phyloP scores from a whole-genome alignment of 2,113 vertebrate species.

The Limnothrissa miodon region DNA sequence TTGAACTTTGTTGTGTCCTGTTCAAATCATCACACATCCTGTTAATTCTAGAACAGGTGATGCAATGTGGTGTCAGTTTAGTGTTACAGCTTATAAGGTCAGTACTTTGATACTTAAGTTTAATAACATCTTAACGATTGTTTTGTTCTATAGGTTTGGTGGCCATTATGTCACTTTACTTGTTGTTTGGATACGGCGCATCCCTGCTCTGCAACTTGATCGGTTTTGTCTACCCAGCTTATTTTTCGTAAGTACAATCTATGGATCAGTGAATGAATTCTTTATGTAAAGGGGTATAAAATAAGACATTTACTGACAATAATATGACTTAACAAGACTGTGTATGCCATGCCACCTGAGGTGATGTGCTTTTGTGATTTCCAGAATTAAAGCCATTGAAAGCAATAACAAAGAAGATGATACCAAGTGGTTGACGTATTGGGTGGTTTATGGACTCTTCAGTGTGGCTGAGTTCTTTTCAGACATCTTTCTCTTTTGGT shows the following conservation, averaged over 20 bases:
- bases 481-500: conserved; percentile 94
- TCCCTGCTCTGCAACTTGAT: conserved; percentile 92
- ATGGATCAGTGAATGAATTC: neutral
- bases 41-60: neutral
- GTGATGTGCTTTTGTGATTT: neutral
- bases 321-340: too few species aligned
- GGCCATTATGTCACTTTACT: conserved; percentile 76
- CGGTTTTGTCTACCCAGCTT: conserved; percentile 90
- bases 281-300: neutral
- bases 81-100: neutral
- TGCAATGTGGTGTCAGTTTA: neutral
- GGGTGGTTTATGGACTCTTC: conserved; percentile 94
- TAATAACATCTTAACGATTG: neutral
- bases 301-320: neutral
- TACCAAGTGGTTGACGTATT: conserved; percentile 92
- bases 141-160: conserved; percentile 67
- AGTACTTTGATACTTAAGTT: too few species aligned
- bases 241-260: conserved; percentile 82
- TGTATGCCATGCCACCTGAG: neutral
- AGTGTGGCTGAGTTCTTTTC: conserved; percentile 87
- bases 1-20: conserved; percentile 49
- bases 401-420: conserved; percentile 86
- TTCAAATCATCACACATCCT: conserved; percentile 45
- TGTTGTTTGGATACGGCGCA: conserved; percentile 88
- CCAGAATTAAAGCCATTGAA: conserved; percentile 93